These are phyloP conservation scores for Dicranocentrus wangi DNA, from an alignment of 2,888 invertebrate species.

Conservation along the genomic window DNA sequence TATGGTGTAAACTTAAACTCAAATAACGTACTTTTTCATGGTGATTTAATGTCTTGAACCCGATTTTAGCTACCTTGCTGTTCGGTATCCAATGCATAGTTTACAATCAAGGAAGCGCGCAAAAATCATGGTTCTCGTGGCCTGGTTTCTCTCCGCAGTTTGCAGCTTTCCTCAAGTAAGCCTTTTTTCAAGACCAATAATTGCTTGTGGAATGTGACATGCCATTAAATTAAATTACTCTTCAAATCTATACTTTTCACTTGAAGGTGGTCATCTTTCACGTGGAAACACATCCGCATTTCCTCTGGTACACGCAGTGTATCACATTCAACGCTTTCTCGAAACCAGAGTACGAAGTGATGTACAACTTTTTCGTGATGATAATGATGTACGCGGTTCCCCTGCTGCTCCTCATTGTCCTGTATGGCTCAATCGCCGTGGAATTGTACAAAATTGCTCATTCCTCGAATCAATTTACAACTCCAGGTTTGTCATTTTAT, in stretches of 20 bases:
- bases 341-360: constrained; percentile 82
- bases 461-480: neutral
- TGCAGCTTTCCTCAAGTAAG: constrained; percentile 91
- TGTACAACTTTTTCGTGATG: constrained; percentile 89
- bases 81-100: constrained; percentile 82
- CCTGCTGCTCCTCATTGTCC: constrained; percentile 87
- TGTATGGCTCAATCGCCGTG: constrained; percentile 89
- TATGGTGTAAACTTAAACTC: neutral
- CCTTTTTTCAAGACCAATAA: neutral
- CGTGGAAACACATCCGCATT: constrained; percentile 86
- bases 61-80: constrained; percentile 83
- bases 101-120: constrained; percentile 83
- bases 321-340: constrained; percentile 89
- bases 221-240: neutral
- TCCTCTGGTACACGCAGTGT: constrained; percentile 91
- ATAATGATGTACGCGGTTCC: constrained; percentile 91
- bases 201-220: neutral
- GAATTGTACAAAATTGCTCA: constrained; percentile 79
- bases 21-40: neutral
- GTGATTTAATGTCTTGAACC: neutral
- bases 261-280: constrained; percentile 88
- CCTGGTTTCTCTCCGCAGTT: constrained; percentile 84
- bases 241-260: constrained; percentile 6
- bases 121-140: constrained; percentile 83
- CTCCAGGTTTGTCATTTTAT: neutral